Base-by-base conservation (phyloP, 2,888 invertebrate genomes). In the Germaria angustata region DNA sequence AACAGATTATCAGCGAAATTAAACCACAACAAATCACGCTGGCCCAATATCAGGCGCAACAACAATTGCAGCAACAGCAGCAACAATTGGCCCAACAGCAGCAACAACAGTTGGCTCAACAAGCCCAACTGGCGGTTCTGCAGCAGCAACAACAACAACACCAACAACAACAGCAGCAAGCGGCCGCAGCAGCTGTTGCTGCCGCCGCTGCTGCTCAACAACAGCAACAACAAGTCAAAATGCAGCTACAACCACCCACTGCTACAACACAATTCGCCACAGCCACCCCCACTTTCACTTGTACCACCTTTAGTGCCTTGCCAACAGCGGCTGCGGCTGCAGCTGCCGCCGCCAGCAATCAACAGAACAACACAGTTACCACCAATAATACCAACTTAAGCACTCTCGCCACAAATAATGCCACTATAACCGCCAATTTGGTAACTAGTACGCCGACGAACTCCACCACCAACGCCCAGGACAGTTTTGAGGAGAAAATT, bases 41-140 rank as follows among this genome's bases (percentile, higher is more conserved):
- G 76, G 90, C 90, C 2, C 90, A 90, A 80, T 89, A 90, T 65
- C 90, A 90, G 85, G 89, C 90, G 41, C 89, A 90, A 81, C 90
- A 90, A 78, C 88, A 89, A 68, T 87, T 88, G 80, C 87, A 89
- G 63, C 85, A 84, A 39, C 85, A 85, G n/a, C 85, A 84, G 13
- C 84, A 84, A 24, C 84, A 84, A 53, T 68, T 84, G n/a, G 86
- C 84, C 9, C 86, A 86, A 51, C 87, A 85, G 28, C 86, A 86
- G 34, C 85, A 53, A 84, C 86, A 32, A 81, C 85, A 84, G 34
- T 81, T 85, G 22, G 84, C 85, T 8, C 84, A 84, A 57, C 81
- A 79, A 28, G 83, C 81, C 2, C 84, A 84, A 24, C 73, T 85
- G n/a, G 88, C 86, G 0, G 87, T 85, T 8, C 84, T 86, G 17